Evolutionary conservation across 2,888 invertebrate species (phyloP), one percentile per base, ranked within the genome.

Genomic region (Heliconius hortense): DNA sequence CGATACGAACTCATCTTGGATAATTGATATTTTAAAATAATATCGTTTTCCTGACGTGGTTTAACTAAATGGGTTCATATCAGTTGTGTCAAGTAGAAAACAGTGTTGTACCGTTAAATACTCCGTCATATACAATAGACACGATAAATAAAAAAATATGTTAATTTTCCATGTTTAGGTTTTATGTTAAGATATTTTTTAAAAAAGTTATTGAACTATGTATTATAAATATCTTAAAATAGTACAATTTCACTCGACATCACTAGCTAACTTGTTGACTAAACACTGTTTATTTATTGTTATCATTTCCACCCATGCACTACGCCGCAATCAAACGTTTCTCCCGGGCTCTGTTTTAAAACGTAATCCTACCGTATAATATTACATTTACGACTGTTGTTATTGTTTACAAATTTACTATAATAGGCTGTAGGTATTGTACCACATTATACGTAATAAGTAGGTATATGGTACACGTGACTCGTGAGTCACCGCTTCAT

Each of bases 301-400:
- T 77, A 77, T 77, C 70, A 67, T 43, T 69, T 31, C 35, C 53
- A 74, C 74, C 56, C 62, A 48, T 26, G 60, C 72, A 76, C 76
- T 72, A 63, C 76, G 73, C 59, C 68, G 68, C 72, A 76, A 72
- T 77, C 48, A 72, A 63, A 73, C 60, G 21, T 43, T 63, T 35
- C 63, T 66, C 75, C 64, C 26, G 39, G 56, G 18, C 63, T 71
- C 26, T 69, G 63, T 75, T 74, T 24, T 70, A 67, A 56, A 71
- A 73, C 39, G 73, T 75, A 66, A 73, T 43, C 70, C 43, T 66
- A 67, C 21, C 39, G 64, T 75, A 56, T 77, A 72, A 53, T 15
- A 60, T 74, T 73, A 71, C 70, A 53, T 70, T 56, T 66, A 64
- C 66, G 56, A 69, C 60, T 73, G 70, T 74, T 73, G 24, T 69